phyloP scores from a whole-genome alignment of 2,888 invertebrate genomes.

The Xylocampa areola region DNA sequence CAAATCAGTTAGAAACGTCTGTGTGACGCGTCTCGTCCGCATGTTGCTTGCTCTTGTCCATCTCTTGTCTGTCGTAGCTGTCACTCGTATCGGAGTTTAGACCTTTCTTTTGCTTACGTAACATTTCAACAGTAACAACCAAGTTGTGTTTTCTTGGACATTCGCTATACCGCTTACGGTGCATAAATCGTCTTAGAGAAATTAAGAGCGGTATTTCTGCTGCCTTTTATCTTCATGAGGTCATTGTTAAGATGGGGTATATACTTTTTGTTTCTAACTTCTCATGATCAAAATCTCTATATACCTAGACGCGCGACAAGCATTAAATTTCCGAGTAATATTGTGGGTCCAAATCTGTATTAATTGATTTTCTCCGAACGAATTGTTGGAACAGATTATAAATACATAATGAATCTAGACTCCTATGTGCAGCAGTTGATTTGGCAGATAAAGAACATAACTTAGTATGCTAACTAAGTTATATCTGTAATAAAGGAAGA shows the following conservation, averaged over 20 bases:
- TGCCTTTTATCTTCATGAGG: not conserved
- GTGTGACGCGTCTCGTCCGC: too few relatives aligned
- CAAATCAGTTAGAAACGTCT: too few relatives aligned
- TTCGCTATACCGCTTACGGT: not conserved
- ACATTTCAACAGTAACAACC: not conserved
- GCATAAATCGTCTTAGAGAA: not conserved
- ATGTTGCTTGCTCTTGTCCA: too few relatives aligned
- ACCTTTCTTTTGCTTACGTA: slow-evolving; percentile 1
- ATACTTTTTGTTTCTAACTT: too few relatives aligned
- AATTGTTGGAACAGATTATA: slow-evolving; percentile 2
- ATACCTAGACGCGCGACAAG: too few relatives aligned
- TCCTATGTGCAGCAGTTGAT: slow-evolving; percentile 23
- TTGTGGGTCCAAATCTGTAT: too few relatives aligned
- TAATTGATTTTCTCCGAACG: not conserved
- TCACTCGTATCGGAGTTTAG: too few relatives aligned
- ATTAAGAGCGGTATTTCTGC: not conserved
- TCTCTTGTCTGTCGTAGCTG: slow-evolving; percentile 1
- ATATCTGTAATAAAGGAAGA: slow-evolving; percentile 14
- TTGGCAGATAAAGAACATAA: slow-evolving; percentile 27
- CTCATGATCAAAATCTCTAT: too few relatives aligned
- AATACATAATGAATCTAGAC: too few relatives aligned
- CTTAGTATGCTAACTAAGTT: too few relatives aligned
- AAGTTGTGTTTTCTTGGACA: slow-evolving; percentile 1
- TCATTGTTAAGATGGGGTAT: not conserved
- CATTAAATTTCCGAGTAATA: too few relatives aligned